phyloP scores from a whole-genome alignment of 2,888 invertebrate genomes.

The Pedicia rivosa region DNA sequence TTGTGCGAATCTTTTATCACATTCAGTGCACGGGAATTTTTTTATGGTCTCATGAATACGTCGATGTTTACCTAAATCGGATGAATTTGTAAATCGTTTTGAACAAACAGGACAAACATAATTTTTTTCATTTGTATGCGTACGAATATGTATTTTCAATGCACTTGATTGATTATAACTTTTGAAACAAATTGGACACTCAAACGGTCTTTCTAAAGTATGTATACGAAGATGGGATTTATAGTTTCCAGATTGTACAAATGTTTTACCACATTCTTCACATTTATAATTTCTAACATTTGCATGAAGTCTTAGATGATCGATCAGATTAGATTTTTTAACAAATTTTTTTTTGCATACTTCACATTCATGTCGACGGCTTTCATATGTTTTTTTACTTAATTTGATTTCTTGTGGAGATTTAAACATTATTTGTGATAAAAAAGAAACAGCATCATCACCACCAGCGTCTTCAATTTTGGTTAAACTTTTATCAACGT shows the following conservation, averaged over 20 bases:
- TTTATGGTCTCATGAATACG: constrained; percentile 13
- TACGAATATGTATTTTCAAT: constrained; percentile 15
- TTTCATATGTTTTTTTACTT: neutral
- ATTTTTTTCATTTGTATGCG: constrained; percentile 16
- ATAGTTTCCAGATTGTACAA: constrained; percentile 17
- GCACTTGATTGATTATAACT: constrained; percentile 15
- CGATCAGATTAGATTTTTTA: constrained; percentile 15
- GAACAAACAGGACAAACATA: constrained; percentile 14
- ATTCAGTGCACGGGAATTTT: constrained; percentile 13
- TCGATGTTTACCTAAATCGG: constrained; percentile 16
- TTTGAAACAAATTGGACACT: constrained; percentile 14
- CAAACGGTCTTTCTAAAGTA: constrained; percentile 16
- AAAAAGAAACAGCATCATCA: neutral
- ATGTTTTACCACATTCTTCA: constrained; percentile 15
- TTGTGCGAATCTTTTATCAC: constrained; percentile 14
- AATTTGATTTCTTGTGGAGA: neutral
- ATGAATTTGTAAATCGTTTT: constrained; percentile 15
- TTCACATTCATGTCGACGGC: constrained; percentile 12
- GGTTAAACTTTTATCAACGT: neutral
- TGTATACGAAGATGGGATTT: constrained; percentile 15
- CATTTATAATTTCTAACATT: constrained; percentile 16
- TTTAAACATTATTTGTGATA: neutral
- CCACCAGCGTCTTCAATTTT: neutral
- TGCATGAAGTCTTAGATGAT: constrained; percentile 17
- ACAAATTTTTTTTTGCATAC: constrained; percentile 15